These are phyloP conservation scores for Megastigmus dorsalis DNA, from an alignment of 2,888 invertebrate genomes.

Conservation along the genomic window DNA sequence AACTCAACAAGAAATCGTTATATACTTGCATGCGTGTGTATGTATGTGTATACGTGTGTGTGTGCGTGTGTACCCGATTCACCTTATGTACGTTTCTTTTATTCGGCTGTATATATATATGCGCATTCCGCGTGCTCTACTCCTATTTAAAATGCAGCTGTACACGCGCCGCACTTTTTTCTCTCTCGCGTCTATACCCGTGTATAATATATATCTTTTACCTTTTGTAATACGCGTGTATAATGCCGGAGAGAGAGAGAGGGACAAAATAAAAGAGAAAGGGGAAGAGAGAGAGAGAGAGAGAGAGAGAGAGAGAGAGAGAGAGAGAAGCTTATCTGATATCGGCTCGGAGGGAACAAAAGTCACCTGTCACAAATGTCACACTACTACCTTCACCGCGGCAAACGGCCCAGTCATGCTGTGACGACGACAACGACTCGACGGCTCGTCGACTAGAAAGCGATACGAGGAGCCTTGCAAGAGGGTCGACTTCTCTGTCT, in stretches of 20 bases:
- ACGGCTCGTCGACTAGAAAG: slow-evolving; percentile 44
- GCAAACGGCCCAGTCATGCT: slow-evolving; percentile 41
- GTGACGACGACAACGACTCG: slow-evolving; percentile 9
- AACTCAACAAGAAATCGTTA: slow-evolving; percentile 38
- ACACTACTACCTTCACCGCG: slow-evolving; percentile 21
- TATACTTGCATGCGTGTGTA: background rate
- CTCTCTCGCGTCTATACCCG: slow-evolving; percentile 8
- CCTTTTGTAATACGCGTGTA: too few species aligned
- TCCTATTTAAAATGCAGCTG: slow-evolving; percentile 51
- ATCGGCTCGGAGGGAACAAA: slow-evolving; percentile 42
- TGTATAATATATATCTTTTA: too few species aligned
- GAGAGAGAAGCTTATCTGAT: slow-evolving; percentile 35
- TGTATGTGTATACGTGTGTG: too few species aligned
- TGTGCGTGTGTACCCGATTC: too few species aligned
- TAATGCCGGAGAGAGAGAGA: background rate
- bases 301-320: background rate
- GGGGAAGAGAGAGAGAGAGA: background rate
- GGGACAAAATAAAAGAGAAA: background rate
- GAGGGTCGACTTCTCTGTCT: background rate
- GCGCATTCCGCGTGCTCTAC: slow-evolving; percentile 39
- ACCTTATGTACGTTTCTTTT: slow-evolving; percentile 7
- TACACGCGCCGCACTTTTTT: slow-evolving; percentile 34
- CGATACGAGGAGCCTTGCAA: slow-evolving; percentile 27
- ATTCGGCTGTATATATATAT: background rate
- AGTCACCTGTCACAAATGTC: slow-evolving; percentile 55